These are phyloP conservation scores for Anarrhichthys ocellatus DNA, from an alignment of 2,113 vertebrate genomes.

Conservation along the genomic window DNA sequence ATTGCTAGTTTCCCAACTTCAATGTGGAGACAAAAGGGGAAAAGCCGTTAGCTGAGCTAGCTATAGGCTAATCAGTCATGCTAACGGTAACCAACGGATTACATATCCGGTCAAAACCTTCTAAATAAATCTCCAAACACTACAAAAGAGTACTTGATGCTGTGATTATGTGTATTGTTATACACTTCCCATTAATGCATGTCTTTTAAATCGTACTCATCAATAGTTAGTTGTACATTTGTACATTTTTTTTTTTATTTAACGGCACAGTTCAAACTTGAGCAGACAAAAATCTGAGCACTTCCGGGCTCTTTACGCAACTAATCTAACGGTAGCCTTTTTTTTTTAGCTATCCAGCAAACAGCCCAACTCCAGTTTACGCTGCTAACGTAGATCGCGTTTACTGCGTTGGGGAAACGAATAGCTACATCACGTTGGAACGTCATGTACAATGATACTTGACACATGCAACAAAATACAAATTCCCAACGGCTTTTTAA, in stretches of 20 bases:
- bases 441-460: not conserved
- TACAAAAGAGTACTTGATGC: accelerated
- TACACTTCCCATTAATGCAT: accelerated
- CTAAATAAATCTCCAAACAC: conserved; percentile 21
- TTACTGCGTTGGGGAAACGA: not conserved
- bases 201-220: accelerated
- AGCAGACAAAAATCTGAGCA: conserved; percentile 13
- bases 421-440: not conserved
- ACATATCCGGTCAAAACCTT: conserved; percentile 51
- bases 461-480: too few species aligned
- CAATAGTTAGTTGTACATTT: accelerated
- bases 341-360: conserved; percentile 1
- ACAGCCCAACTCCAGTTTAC: conserved; percentile 5
- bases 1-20: not conserved
- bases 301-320: conserved; percentile 56
- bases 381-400: not conserved
- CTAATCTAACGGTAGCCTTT: conserved; percentile 10
- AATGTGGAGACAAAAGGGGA: not conserved
- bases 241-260: not conserved
- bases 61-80: conserved; percentile 8
- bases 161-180: accelerated
- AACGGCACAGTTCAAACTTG: conserved; percentile 24
- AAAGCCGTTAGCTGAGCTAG: conserved; percentile 22
- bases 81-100: not conserved
- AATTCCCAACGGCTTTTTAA: too few species aligned